phyloP scores from a whole-genome alignment of 53 echinoderm and acorn worm species.

The Paracentrotus lividus region DNA sequence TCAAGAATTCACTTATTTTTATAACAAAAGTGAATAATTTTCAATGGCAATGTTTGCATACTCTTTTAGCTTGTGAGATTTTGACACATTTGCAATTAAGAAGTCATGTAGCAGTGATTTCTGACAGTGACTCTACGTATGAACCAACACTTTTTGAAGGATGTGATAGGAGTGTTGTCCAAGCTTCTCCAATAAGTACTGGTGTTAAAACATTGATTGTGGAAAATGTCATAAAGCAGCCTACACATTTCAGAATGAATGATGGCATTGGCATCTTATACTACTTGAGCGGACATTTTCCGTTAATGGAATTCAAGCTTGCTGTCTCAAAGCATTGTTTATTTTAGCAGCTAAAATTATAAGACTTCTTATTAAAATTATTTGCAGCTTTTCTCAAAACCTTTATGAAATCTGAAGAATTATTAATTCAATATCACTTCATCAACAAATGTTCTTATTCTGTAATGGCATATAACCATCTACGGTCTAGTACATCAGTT shows the following conservation, averaged over 20 bases:
- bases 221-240: background rate
- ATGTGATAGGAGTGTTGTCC: background rate
- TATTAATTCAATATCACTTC: too few species aligned
- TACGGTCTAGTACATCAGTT: too few species aligned
- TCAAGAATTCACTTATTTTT: background rate
- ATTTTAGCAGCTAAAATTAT: background rate
- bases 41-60: background rate
- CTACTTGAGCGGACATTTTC: background rate
- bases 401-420: too few species aligned
- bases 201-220: conserved; percentile 1
- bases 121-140: background rate
- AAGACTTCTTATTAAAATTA: background rate
- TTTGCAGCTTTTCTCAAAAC: background rate
- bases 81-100: background rate
- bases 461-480: too few species aligned
- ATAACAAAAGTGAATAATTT: background rate
- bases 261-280: background rate
- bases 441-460: too few species aligned
- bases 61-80: background rate
- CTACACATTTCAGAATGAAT: background rate
- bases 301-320: background rate
- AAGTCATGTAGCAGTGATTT: background rate
- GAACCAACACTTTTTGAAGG: conserved; percentile 21
- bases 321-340: background rate
- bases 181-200: background rate